Conservation (phyloP, 2,888 invertebrate species). For the Muschampia plurimacula region DNA sequence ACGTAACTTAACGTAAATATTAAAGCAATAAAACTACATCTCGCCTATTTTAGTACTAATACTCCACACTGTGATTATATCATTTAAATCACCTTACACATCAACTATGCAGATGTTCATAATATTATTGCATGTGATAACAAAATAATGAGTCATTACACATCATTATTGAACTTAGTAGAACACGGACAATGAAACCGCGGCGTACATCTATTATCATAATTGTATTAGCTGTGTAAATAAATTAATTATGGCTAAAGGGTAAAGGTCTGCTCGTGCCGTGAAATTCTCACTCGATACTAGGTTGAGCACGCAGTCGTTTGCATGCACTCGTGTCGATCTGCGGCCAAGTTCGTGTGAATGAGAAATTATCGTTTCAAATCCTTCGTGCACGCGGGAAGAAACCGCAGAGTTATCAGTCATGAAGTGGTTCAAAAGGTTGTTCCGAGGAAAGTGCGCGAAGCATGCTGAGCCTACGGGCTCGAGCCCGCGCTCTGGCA, state of each 20-base stretch:
- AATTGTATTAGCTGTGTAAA: constrained; percentile 70
- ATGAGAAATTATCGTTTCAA: constrained; percentile 87
- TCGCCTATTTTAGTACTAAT: neutral
- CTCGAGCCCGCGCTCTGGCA: constrained; percentile 44
- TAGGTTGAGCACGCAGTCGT: constrained; percentile 57
- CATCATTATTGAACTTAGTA: constrained; percentile 65
- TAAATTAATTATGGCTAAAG: constrained; percentile 75
- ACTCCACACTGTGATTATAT: constrained; percentile 9
- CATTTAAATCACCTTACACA: constrained; percentile 33
- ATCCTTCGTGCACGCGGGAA: constrained; percentile 87
- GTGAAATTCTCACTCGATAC: constrained; percentile 57
- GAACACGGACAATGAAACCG: constrained; percentile 69
- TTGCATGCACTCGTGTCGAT: constrained; percentile 52
- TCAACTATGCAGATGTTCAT: constrained; percentile 35
- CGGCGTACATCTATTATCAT: constrained; percentile 70
- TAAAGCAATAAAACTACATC: constrained; percentile 30
- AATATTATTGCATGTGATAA: constrained; percentile 51
- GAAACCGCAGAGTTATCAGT: constrained; percentile 86
- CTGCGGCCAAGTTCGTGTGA: constrained; percentile 61
- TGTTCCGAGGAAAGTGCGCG: constrained; percentile 85
- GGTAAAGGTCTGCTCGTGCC: constrained; percentile 81
- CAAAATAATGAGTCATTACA: constrained; percentile 53
- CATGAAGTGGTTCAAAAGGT: constrained; percentile 89
- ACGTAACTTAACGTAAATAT: constrained; percentile 20
- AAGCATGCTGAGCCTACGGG: constrained; percentile 61